Evolutionary conservation across 2,113 vertebrate genomes (phyloP).

Genomic region (Mastomys natalensis): DNA sequence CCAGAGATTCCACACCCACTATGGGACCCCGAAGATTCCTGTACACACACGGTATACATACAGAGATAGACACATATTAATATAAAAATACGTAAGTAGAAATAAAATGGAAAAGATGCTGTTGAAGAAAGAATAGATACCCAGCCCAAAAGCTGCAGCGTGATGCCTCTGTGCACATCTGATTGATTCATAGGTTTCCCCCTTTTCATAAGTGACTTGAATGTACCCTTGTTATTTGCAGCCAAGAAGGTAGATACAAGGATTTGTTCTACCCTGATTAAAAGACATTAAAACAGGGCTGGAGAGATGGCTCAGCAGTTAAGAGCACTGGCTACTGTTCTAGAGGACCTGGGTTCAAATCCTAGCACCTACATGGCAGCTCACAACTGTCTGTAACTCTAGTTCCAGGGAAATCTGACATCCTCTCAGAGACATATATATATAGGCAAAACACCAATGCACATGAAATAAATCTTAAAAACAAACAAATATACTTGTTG

Average conservation of each 20-base stretch:
- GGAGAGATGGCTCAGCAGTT: no score
- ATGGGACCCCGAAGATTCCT: not conserved
- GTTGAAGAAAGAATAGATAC: not conserved
- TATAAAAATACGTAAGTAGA: not conserved
- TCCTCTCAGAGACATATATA: not conserved
- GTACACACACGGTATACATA: no score
- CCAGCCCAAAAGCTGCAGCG: not conserved
- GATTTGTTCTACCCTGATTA: not conserved
- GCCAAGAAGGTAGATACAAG: not conserved
- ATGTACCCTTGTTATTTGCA: not conserved
- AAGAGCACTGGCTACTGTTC: no score
- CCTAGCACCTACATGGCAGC: not conserved
- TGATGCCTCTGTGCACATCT: not conserved
- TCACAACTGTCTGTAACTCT: not conserved
- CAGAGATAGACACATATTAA: not conserved
- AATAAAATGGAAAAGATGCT: not conserved
- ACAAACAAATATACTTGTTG: not conserved
- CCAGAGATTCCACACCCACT: not conserved
- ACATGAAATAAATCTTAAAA: not conserved
- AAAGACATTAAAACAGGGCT: conserved; percentile 3
- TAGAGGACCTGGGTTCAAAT: no score
- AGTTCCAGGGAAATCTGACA: not conserved
- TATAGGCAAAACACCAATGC: not conserved
- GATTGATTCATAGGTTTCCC: not conserved
- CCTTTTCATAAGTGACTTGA: conserved; percentile 16